Evolutionary conservation across 1,140 invertebrate genomes (phyloP).

Genomic region (Argopecten irradians): DNA sequence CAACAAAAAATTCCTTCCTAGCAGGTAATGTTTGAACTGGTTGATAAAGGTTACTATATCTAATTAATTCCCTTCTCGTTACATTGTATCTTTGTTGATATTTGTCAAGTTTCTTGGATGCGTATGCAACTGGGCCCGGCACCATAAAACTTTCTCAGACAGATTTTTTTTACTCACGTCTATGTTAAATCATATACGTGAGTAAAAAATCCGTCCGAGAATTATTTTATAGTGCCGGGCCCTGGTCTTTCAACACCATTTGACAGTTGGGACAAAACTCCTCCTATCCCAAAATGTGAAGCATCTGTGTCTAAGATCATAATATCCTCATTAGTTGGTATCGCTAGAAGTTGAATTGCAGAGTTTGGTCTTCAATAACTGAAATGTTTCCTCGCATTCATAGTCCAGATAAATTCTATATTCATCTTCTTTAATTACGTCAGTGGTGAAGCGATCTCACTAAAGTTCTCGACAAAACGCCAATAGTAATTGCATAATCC

Average conservation of each 20-base stretch:
- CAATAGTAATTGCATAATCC: slow-evolving; percentile 76
- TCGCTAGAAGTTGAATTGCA: slow-evolving; percentile 48
- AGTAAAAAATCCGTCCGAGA: too few species aligned
- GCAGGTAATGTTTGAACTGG: slow-evolving; percentile 78
- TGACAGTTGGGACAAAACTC: slow-evolving; percentile 64
- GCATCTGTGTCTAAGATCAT: slow-evolving; percentile 61
- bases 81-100: slow-evolving; percentile 77
- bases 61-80: slow-evolving; percentile 78
- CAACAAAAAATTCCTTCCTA: slow-evolving; percentile 77
- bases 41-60: slow-evolving; percentile 78
- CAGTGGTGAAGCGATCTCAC: slow-evolving; percentile 70
- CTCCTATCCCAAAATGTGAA: slow-evolving; percentile 55
- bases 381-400: slow-evolving; percentile 52
- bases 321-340: slow-evolving; percentile 40
- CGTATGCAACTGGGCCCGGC: slow-evolving; percentile 78
- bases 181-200: too few species aligned
- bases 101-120: slow-evolving; percentile 70
- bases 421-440: slow-evolving; percentile 52
- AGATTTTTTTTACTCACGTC: too few species aligned
- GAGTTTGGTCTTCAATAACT: slow-evolving; percentile 50
- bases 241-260: slow-evolving; percentile 66
- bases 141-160: too few species aligned
- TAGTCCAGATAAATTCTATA: slow-evolving; percentile 50
- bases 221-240: too few species aligned
- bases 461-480: slow-evolving; percentile 71